Evolutionary conservation across 2,888 invertebrate species (phyloP).

Genomic region (Lycia hirtaria): DNA sequence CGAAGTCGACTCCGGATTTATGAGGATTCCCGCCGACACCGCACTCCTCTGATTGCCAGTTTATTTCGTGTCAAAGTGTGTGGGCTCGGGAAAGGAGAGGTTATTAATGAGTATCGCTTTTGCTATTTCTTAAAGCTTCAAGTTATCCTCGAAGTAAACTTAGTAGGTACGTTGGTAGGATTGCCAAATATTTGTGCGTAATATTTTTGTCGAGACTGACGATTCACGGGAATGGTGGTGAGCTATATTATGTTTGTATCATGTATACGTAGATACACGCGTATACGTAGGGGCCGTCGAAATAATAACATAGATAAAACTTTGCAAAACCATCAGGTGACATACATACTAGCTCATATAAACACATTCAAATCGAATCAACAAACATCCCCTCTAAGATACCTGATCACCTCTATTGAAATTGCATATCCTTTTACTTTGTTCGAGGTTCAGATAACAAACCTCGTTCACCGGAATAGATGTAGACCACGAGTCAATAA

Average conservation of each 20-base stretch:
- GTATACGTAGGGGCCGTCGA: too few relatives aligned
- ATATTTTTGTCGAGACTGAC: too few relatives aligned
- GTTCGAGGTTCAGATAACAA: neutral
- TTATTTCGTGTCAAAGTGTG: constrained; percentile 80
- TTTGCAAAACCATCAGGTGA: too few relatives aligned
- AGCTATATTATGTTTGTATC: too few relatives aligned
- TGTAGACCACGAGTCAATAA: constrained; percentile 45
- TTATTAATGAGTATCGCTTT: constrained; percentile 19
- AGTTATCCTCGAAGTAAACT: neutral
- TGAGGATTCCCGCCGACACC: constrained; percentile 77
- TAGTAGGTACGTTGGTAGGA: neutral
- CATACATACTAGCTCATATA: too few relatives aligned
- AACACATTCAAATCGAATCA: too few relatives aligned
- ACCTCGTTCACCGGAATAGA: constrained; percentile 7
- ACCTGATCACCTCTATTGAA: neutral
- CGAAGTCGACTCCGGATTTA: constrained; percentile 77
- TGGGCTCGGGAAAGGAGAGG: constrained; percentile 46
- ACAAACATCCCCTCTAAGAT: too few relatives aligned
- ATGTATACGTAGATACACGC: too few relatives aligned
- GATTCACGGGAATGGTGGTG: too few relatives aligned
- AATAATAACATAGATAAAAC: too few relatives aligned
- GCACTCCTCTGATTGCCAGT: constrained; percentile 80
- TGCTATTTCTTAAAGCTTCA: neutral
- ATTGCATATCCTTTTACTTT: neutral
- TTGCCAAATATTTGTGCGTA: too few relatives aligned